phyloP scores from a whole-genome alignment of 2,797 vertebrate species.

The Borostomias antarcticus region DNA sequence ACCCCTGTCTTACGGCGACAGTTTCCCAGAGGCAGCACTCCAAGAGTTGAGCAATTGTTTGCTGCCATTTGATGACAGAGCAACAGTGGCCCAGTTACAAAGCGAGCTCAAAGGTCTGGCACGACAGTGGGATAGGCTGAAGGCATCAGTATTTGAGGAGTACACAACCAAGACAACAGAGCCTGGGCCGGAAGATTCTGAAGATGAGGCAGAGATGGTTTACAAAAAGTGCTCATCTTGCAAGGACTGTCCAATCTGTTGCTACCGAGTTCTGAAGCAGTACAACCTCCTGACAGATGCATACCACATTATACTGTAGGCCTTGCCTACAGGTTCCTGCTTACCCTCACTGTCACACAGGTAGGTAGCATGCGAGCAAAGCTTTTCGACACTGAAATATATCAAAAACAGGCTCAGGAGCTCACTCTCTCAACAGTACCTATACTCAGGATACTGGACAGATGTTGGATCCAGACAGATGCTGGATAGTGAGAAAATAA shows the following conservation, averaged over 20 bases:
- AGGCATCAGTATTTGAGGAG: constrained; percentile 5
- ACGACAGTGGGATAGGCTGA: constrained; percentile 14
- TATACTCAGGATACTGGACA: no score
- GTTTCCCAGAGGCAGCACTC: constrained; percentile 10
- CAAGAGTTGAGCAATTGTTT: constrained; percentile 20
- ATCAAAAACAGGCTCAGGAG: no score
- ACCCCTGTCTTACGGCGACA: no score
- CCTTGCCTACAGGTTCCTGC: no score
- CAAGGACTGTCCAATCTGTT: constrained; percentile 16
- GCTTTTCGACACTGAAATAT: no score
- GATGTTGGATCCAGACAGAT: no score
- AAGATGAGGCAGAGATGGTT: not conserved
- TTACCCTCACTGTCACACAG: no score
- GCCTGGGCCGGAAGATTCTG: not conserved
- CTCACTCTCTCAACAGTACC: no score
- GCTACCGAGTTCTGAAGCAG: not conserved
- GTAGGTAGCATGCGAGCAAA: no score
- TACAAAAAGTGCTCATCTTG: not conserved
- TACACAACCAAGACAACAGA: constrained; percentile 11
- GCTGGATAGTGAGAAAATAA: no score
- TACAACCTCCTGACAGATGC: constrained; percentile 6
- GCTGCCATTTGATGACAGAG: constrained; percentile 12
- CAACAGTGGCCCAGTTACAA: constrained; percentile 10
- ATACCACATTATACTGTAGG: no score
- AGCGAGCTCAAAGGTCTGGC: constrained; percentile 3